Evolutionary conservation across 2,797 vertebrate genomes (phyloP), one percentile per base, ranked within the genome.

Genomic region (Peromyscus eremicus): DNA sequence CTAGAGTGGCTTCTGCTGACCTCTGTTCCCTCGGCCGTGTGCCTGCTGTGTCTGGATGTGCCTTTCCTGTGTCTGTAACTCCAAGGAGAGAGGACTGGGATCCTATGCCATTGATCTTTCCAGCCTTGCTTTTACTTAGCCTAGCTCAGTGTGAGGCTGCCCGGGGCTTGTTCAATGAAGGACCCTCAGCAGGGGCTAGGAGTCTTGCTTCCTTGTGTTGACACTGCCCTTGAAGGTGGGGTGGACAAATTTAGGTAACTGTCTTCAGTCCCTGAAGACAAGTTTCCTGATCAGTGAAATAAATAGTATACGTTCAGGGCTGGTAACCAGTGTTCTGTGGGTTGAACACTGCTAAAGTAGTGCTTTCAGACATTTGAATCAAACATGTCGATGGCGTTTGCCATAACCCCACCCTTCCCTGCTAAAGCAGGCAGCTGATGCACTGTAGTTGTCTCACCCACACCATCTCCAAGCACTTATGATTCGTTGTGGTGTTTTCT

Each of bases 51-150:
- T 27, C 81, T 75, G 93, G 21, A 49, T 37, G 60, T 83, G 86
- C 66, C 66, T 80, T 93, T 94, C 94, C 81, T 94, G 66, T 91
- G 25, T 91, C 68, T 75, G 1, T n/a, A 23, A 49, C 57, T 76
- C 76, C 29, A 27, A 70, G 71, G 88, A 82, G 80, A 46, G 34
- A 94, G 37, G 21, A 32, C 68, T 82, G 87, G 75, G 73, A 40
- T 89, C 46, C n/a, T 70, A 43, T 80, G 46, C 34, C 88, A 64
- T 64, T 62, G 86, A 46, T 91, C 92, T 91, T 37, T 87, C 23
- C 34, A 52, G 55, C 40, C 23, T 37, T 89, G 77, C 40, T 37
- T 96, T 91, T 55, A 34, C 43, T 75, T 66, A 60, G 40, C 34
- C 77, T 32, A 19, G 62, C 88, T 85, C 83, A 19, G 0, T 21